Evolutionary conservation across 2,888 invertebrate species (phyloP).

Genomic region (Caenorhabditis afra): DNA sequence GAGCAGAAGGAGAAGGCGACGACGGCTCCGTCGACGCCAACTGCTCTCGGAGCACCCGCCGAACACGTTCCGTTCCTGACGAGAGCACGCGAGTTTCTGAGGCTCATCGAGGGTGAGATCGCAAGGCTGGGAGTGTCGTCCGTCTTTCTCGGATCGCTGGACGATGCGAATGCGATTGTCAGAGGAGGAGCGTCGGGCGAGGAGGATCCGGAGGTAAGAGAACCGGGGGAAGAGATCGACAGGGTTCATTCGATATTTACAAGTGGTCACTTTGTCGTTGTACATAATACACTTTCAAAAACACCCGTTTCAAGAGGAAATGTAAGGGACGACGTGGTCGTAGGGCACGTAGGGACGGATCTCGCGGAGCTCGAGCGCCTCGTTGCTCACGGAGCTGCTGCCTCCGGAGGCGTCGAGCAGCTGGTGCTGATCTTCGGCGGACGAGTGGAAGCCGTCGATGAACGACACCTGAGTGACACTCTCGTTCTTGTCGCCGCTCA

Average conservation of each 20-base stretch:
- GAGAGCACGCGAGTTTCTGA: slow-evolving; percentile 68
- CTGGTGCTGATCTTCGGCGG: slow-evolving; percentile 20
- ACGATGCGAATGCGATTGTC: slow-evolving; percentile 65
- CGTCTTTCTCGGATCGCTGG: slow-evolving; percentile 65
- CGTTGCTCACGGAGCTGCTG: slow-evolving; percentile 17
- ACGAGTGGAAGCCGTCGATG: slow-evolving; percentile 33
- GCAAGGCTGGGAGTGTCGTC: slow-evolving; percentile 69
- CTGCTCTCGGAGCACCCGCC: slow-evolving; percentile 44
- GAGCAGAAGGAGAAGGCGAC: slow-evolving; percentile 85
- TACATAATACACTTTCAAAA: too few relatives aligned
- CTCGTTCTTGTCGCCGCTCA: slow-evolving; percentile 22
- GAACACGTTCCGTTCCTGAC: slow-evolving; percentile 57
- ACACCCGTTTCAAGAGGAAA: slow-evolving; percentile 12
- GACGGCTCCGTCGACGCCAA: slow-evolving; percentile 66
- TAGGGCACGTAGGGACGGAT: slow-evolving; percentile 23
- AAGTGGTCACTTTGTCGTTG: background rate
- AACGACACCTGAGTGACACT: slow-evolving; percentile 41
- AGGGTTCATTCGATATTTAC: background rate
- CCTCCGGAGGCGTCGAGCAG: slow-evolving; percentile 2
- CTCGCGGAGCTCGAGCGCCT: slow-evolving; percentile 14
- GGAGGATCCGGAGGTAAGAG: slow-evolving; percentile 44
- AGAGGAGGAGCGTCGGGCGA: slow-evolving; percentile 52
- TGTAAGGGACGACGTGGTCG: slow-evolving; percentile 33
- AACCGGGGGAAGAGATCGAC: too few relatives aligned
- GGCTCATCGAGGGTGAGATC: slow-evolving; percentile 69